These are phyloP conservation scores for Spheniscus humboldti DNA, from an alignment of 2,797 vertebrate species.

Conservation along the genomic window DNA sequence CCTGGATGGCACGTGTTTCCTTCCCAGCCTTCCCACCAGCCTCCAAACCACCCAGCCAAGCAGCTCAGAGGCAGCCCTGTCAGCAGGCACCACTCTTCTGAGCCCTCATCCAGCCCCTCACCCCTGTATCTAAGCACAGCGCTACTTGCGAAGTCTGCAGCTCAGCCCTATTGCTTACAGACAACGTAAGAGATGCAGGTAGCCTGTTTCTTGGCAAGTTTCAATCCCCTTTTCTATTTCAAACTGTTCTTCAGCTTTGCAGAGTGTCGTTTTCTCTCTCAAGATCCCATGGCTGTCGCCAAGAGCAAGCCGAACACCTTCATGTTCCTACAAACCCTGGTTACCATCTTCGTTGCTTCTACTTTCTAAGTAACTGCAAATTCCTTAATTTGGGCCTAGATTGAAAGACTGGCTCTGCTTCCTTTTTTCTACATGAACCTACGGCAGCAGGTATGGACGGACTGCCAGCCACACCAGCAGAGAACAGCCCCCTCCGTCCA, in stretches of 20 bases:
- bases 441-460: fast-evolving
- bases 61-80: not conserved
- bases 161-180: not conserved
- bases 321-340: not conserved
- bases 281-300: not conserved
- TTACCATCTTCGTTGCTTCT: not conserved
- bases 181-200: not conserved
- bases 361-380: not conserved
- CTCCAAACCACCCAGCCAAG: not conserved
- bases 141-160: not conserved
- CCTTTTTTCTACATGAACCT: not conserved
- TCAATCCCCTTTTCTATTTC: not conserved
- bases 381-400: not conserved
- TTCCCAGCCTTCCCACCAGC: not conserved
- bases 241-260: not conserved
- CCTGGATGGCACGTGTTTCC: not conserved
- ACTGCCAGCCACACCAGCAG: not conserved
- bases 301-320: not conserved
- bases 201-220: not conserved
- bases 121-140: not conserved
- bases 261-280: not conserved
- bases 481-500: fast-evolving
- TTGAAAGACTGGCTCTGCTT: not conserved
- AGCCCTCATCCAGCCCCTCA: not conserved
- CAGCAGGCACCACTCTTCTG: not conserved